Evolutionary conservation across 2,888 invertebrate genomes (phyloP).

Genomic region (Oligia strigilis): DNA sequence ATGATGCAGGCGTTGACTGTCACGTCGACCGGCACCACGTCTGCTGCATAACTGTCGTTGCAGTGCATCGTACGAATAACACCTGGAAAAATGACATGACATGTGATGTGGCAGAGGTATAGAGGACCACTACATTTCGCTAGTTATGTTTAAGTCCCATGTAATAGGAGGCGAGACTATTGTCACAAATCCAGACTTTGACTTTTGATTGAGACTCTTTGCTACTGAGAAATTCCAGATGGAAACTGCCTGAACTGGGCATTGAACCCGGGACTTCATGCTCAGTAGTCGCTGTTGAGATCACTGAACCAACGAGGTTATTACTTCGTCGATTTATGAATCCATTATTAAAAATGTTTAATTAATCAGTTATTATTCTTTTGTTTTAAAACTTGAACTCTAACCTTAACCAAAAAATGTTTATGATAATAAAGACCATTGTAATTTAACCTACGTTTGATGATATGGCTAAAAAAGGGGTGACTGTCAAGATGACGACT

Average conservation of each 20-base stretch:
- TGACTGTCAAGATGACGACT: not conserved
- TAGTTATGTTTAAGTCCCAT: no score
- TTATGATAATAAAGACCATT: not conserved
- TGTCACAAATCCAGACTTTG: no score
- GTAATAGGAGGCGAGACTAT: no score
- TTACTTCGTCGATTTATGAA: not conserved
- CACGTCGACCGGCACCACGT: constrained; percentile 95
- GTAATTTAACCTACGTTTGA: constrained; percentile 89
- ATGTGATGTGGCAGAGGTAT: not conserved
- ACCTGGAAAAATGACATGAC: constrained; percentile 71
- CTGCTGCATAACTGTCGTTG: constrained; percentile 90
- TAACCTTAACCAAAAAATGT: not conserved
- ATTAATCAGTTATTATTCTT: not conserved
- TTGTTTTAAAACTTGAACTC: not conserved
- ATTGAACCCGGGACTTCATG: no score
- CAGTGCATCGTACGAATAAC: constrained; percentile 96
- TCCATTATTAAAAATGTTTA: not conserved
- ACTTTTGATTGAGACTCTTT: no score
- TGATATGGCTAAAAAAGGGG: not conserved
- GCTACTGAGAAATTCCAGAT: not conserved
- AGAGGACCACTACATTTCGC: not conserved
- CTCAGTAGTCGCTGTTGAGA: not conserved
- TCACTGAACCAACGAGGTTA: no score
- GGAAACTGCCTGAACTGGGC: not conserved
- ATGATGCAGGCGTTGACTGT: constrained; percentile 95